These are phyloP conservation scores for Lapara coniferarum DNA, from an alignment of 2,888 invertebrate species.

Conservation along the genomic window DNA sequence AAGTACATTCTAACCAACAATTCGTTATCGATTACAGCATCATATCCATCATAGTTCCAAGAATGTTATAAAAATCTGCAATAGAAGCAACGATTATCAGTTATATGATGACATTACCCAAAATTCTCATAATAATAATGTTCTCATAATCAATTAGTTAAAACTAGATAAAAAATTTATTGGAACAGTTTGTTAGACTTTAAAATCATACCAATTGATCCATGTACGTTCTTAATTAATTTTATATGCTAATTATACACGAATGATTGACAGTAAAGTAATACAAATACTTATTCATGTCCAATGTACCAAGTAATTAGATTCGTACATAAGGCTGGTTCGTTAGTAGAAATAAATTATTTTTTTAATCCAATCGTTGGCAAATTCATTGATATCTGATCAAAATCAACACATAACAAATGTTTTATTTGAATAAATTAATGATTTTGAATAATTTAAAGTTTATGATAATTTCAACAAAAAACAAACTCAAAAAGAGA, in stretches of 20 bases:
- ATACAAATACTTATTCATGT: conserved; percentile 14
- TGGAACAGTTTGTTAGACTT: neutral
- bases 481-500: conserved; percentile 5
- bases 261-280: conserved; percentile 17
- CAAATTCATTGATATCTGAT: conserved; percentile 28
- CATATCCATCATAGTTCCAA: no score
- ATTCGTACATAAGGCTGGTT: conserved; percentile 25
- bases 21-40: no score
- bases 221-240: conserved; percentile 16
- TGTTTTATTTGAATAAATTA: conserved; percentile 28
- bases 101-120: no score
- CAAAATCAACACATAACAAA: conserved; percentile 27
- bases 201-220: neutral
- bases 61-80: no score
- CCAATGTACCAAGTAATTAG: conserved; percentile 16
- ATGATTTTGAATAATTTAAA: conserved; percentile 17
- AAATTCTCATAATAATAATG: no score
- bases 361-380: conserved; percentile 25
- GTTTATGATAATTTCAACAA: conserved; percentile 13
- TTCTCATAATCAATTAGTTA: no score
- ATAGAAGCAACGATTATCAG: no score
- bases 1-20: no score
- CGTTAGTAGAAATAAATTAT: conserved; percentile 32
- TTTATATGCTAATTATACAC: conserved; percentile 15
- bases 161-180: neutral